These are phyloP conservation scores for Ornithorhynchus anatinus DNA, from an alignment of 2,113 vertebrate genomes.

Conservation along the genomic window DNA sequence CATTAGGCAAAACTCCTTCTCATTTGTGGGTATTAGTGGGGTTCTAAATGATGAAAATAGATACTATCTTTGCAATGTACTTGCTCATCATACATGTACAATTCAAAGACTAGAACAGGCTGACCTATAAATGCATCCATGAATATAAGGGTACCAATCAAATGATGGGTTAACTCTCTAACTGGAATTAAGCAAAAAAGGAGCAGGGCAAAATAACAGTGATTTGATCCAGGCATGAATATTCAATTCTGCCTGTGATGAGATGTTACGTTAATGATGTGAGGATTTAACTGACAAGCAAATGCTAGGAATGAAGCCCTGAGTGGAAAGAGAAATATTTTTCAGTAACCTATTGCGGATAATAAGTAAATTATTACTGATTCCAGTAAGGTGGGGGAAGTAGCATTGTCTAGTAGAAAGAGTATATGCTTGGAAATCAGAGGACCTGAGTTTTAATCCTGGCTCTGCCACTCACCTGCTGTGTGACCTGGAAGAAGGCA, in stretches of 20 bases:
- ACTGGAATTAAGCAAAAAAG: background rate
- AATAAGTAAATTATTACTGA: conserved; percentile 49
- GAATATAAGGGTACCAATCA: conserved; percentile 34
- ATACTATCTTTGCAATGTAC: too few species aligned
- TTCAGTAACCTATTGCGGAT: conserved; percentile 32
- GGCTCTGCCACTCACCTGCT: too few species aligned
- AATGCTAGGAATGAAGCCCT: conserved; percentile 39
- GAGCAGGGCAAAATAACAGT: conserved; percentile 40
- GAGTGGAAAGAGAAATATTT: conserved; percentile 59
- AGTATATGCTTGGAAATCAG: too few species aligned
- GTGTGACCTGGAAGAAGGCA: too few species aligned
- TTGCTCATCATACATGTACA: too few species aligned
- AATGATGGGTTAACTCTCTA: conserved; percentile 30
- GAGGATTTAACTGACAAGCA: conserved; percentile 42
- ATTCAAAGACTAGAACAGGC: conserved; percentile 24
- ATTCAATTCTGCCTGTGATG: conserved; percentile 49
- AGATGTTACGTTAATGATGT: conserved; percentile 48
- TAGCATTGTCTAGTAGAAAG: too few species aligned
- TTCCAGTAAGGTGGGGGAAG: conserved; percentile 24
- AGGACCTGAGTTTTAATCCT: too few species aligned
- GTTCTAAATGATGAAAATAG: too few species aligned
- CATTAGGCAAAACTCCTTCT: too few species aligned
- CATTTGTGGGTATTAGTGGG: too few species aligned
- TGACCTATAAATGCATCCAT: conserved; percentile 10
- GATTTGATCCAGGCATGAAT: conserved; percentile 49